Evolutionary conservation across 2,888 invertebrate species (phyloP).

Genomic region (Andricus quercusramuli): DNA sequence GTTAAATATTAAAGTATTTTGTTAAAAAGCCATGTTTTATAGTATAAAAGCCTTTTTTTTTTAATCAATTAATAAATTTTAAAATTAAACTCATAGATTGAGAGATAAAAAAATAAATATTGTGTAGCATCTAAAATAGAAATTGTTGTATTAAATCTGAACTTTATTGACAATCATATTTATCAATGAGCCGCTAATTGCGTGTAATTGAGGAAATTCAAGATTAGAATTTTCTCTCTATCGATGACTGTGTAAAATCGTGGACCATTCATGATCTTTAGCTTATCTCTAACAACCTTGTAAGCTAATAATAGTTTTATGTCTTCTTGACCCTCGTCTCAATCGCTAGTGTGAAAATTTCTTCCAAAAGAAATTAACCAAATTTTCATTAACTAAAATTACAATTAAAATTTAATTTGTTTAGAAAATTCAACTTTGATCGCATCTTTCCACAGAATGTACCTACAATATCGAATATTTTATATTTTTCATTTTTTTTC

Average conservation of each 20-base stretch:
- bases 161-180: neutral
- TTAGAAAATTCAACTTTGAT: too few relatives aligned
- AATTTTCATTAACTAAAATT: neutral
- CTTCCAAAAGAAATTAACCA: neutral
- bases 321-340: slow-evolving; percentile 31
- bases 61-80: too few relatives aligned
- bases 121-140: neutral
- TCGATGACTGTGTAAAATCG: neutral
- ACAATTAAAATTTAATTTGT: too few relatives aligned
- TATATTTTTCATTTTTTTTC: too few relatives aligned
- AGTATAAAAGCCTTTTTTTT: too few relatives aligned
- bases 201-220: slow-evolving; percentile 12
- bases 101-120: too few relatives aligned
- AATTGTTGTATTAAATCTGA: neutral
- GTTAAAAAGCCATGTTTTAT: too few relatives aligned
- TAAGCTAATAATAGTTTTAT: slow-evolving; percentile 25
- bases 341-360: neutral
- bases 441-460: too few relatives aligned
- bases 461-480: too few relatives aligned
- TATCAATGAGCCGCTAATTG: slow-evolving; percentile 5
- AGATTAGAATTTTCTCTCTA: neutral
- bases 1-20: too few relatives aligned
- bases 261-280: slow-evolving; percentile 34
- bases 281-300: slow-evolving; percentile 17
- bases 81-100: too few relatives aligned